phyloP scores from a whole-genome alignment of 2,113 vertebrate species.

The Azemiops feae region DNA sequence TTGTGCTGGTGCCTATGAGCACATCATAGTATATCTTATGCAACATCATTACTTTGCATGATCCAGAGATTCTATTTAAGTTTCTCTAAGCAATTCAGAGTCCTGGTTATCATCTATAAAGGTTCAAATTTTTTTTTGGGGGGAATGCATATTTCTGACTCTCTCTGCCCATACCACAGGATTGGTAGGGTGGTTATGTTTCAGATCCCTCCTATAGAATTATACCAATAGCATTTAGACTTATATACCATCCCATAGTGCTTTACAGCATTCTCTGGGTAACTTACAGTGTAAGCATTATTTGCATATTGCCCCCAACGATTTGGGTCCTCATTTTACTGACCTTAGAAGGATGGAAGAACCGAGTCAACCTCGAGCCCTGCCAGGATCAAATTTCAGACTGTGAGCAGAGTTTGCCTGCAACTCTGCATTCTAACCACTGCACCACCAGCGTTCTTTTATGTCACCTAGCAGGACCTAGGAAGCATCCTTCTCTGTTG shows the following conservation, averaged over 20 bases:
- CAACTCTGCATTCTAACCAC: no score
- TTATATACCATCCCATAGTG: no score
- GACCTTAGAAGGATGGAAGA: no score
- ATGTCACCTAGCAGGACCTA: neutral
- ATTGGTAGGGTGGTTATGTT: neutral
- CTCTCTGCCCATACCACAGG: neutral
- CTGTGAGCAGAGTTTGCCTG: no score
- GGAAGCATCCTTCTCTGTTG: neutral
- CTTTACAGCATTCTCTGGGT: no score
- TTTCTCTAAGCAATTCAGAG: neutral
- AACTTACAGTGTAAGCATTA: no score
- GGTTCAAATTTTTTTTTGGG: neutral
- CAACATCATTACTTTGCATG: neutral
- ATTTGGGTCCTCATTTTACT: no score
- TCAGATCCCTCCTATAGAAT: neutral
- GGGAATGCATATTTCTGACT: neutral
- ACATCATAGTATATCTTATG: neutral
- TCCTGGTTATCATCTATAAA: neutral
- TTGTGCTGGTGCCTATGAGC: neutral
- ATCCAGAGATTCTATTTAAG: neutral
- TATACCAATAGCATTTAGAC: neutral
- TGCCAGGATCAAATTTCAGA: no score
- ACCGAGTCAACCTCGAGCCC: no score
- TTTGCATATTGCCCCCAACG: no score
- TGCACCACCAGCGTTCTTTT: no score